Conservation (phyloP, 2,888 invertebrate species). For the Iphiclides podalirius region DNA sequence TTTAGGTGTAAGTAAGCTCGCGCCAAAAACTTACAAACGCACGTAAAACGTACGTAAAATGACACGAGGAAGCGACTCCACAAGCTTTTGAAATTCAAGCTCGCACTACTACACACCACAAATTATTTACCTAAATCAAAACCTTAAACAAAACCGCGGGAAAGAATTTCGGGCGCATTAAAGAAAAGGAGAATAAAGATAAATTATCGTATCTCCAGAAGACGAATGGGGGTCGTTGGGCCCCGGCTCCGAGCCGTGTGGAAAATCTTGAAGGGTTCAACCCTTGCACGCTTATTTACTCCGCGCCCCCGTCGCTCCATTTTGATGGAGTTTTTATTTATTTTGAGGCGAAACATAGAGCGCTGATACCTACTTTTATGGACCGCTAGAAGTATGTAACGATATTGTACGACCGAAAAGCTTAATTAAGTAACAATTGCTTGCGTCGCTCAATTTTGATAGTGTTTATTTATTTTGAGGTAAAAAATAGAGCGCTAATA, state of each 20-base stretch:
- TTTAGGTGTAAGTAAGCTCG: too few species aligned
- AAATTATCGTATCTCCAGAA: conserved; percentile 70
- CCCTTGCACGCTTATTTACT: conserved; percentile 66
- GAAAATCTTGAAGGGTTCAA: conserved; percentile 70
- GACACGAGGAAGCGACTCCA: too few species aligned
- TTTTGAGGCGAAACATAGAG: conserved; percentile 32
- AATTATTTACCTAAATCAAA: conserved; percentile 47
- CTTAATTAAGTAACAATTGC: neutral
- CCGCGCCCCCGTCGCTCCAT: conserved; percentile 47
- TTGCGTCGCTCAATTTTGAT: too few species aligned
- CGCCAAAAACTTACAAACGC: too few species aligned
- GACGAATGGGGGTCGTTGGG: conserved; percentile 64
- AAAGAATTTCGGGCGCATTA: conserved; percentile 58
- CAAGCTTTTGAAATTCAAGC: too few species aligned
- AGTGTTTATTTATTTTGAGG: too few species aligned
- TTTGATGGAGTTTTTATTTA: conserved; percentile 61
- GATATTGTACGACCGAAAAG: too few species aligned
- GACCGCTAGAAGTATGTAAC: too few species aligned
- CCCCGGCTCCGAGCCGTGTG: conserved; percentile 40
- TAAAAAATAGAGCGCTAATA: too few species aligned
- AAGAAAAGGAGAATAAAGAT: conserved; percentile 67
- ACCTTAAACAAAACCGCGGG: conserved; percentile 60
- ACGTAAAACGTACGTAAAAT: too few species aligned
- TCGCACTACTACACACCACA: too few species aligned
- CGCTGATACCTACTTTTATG: conserved; percentile 11